phyloP scores from a whole-genome alignment of 2,113 vertebrate genomes.

The Melospiza melodia region DNA sequence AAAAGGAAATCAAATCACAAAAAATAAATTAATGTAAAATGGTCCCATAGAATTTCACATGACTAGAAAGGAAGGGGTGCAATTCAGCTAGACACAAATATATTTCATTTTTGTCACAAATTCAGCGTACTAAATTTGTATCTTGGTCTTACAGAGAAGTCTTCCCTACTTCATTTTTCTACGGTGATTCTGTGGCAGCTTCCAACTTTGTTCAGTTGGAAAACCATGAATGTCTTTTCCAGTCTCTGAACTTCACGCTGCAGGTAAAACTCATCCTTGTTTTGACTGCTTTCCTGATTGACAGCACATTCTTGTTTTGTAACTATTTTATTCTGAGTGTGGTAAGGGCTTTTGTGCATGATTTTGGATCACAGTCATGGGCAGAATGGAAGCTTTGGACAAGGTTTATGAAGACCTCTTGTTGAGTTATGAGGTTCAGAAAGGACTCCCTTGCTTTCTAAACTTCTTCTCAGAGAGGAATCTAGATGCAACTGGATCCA shows the following conservation, averaged over 20 bases:
- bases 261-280: slow-evolving; percentile 79
- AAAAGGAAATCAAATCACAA: not conserved
- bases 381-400: not conserved
- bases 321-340: not conserved
- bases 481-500: not conserved
- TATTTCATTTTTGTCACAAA: not conserved
- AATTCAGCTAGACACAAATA: not conserved
- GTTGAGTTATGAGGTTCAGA: not conserved
- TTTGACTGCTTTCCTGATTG: not conserved
- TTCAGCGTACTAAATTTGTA: not conserved
- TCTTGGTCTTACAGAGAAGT: slow-evolving; percentile 81
- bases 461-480: not conserved
- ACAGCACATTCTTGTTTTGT: not conserved
- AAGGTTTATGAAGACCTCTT: not conserved
- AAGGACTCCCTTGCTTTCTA: not conserved
- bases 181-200: slow-evolving; percentile 88
- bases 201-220: slow-evolving; percentile 87
- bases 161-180: slow-evolving; percentile 89
- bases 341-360: not conserved
- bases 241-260: slow-evolving; percentile 92
- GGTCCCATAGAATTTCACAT: not conserved
- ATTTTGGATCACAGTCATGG: not conserved
- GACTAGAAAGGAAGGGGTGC: not conserved
- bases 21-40: not conserved
- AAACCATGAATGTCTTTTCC: slow-evolving; percentile 90